Base-by-base conservation (phyloP, 2,888 invertebrate species). In the Cheiracanthium punctorium region DNA sequence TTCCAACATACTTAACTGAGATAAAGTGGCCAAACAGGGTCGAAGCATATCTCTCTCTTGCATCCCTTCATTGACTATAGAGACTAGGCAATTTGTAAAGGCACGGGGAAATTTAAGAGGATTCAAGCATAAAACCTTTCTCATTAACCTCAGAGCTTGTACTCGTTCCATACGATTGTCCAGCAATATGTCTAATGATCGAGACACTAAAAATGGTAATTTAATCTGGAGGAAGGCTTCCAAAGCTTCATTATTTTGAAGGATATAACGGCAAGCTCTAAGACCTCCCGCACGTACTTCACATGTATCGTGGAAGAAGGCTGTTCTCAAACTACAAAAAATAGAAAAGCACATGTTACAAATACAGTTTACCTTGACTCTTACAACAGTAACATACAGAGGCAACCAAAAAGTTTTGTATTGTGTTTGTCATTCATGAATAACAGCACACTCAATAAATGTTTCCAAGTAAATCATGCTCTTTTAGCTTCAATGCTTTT, bases 211-310 rank as follows among this genome's bases (percentile, higher is more conserved):
- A 92, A 95, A 95, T 89, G 97, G 96, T 90, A 97, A 93, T 91
- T 96, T 95, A 89, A 97, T 93, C 89, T 94, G 94, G 91, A 96
- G 95, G 90, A 98, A 94, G 81, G 94, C 93, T 90, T 95, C 93
- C 89, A 98, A 94, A 92, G 97, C 96, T 91, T 95, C 94, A 90
- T 95, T 94, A 89, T 94, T 95, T 90, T 94, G 94, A 80, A 98
- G 93, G 90, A 96, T 93, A 92, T 98, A 96, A 89, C 98, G 94
- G 88, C 98, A 94, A 75, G 96, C 96, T 90, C 98, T 94, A 88
- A 98, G 93, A 52, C 96, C 95, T 80, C 96, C 97, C 89, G 97
- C 96, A 91, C 98, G 94, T 82, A 98, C 95, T 92, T 97, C 96
- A 90, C 96, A 96, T 88, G 96, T 95, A 89, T 97, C 96, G 92